phyloP scores from a whole-genome alignment of 2,888 invertebrate genomes.

The Biston stratarius region DNA sequence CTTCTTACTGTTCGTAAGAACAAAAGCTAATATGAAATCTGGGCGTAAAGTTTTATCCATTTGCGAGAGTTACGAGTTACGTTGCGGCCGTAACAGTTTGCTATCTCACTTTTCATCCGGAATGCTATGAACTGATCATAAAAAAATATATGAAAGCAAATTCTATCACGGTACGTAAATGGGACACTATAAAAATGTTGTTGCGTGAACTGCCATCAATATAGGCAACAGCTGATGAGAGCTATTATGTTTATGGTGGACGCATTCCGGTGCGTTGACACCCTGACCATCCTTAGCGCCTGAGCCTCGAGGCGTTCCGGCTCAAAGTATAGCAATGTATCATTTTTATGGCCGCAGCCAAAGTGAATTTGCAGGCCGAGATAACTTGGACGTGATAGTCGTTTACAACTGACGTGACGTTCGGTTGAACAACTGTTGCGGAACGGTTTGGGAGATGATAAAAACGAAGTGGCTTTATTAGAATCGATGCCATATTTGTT shows the following conservation, averaged over 20 bases:
- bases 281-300: slow-evolving; percentile 60
- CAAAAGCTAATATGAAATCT: slow-evolving; percentile 40
- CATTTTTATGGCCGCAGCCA: slow-evolving; percentile 79
- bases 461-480: slow-evolving; percentile 19
- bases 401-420: slow-evolving; percentile 65
- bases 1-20: slow-evolving; percentile 36
- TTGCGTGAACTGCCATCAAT: slow-evolving; percentile 63
- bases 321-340: slow-evolving; percentile 74
- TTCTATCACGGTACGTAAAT: slow-evolving; percentile 72
- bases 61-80: slow-evolving; percentile 35
- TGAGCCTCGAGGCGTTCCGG: slow-evolving; percentile 69
- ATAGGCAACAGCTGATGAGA: slow-evolving; percentile 73
- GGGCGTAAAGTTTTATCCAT: slow-evolving; percentile 36
- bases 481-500: slow-evolving; percentile 2
- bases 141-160: slow-evolving; percentile 70
- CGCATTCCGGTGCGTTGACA: slow-evolving; percentile 61
- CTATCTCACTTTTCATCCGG: slow-evolving; percentile 54
- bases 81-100: slow-evolving; percentile 38
- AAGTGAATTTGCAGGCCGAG: slow-evolving; percentile 82
- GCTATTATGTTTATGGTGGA: slow-evolving; percentile 78
- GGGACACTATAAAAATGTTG: slow-evolving; percentile 66
- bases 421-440: slow-evolving; percentile 43
- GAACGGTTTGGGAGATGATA: slow-evolving; percentile 33
- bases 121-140: slow-evolving; percentile 60
- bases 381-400: slow-evolving; percentile 79